These are phyloP conservation scores for Dendrolimus kikuchii DNA, from an alignment of 1,140 invertebrate species.

Conservation along the genomic window DNA sequence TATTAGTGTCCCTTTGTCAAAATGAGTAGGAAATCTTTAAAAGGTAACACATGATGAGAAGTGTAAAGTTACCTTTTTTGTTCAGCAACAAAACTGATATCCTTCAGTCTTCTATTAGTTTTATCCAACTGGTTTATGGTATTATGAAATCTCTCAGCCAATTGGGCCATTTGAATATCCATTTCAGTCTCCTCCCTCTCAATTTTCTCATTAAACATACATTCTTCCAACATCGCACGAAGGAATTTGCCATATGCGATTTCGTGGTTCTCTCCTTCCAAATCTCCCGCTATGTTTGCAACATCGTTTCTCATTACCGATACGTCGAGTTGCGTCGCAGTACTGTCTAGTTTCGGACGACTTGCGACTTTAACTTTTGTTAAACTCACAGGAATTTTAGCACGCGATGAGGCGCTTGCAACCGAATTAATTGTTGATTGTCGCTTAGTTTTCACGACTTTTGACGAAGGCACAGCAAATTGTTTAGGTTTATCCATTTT, in stretches of 20 bases:
- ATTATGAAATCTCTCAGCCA: conserved; percentile 51
- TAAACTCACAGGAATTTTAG: conserved; percentile 11
- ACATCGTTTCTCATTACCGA: conserved; percentile 29
- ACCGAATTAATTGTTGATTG: conserved; percentile 13
- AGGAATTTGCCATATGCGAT: conserved; percentile 47
- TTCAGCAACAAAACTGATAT: conserved; percentile 58
- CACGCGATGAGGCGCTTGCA: conserved; percentile 11
- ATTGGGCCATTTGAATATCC: conserved; percentile 49
- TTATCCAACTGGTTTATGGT: conserved; percentile 49
- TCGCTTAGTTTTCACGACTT: conserved; percentile 23
- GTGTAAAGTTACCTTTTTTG: conserved; percentile 48
- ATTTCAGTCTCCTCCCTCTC: conserved; percentile 45
- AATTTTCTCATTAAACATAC: conserved; percentile 52
- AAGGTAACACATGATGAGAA: background rate
- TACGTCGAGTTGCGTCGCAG: conserved; percentile 25
- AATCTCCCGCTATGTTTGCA: conserved; percentile 21
- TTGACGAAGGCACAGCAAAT: conserved; percentile 22
- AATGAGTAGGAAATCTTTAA: background rate
- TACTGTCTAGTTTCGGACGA: conserved; percentile 26
- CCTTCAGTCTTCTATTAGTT: conserved; percentile 48
- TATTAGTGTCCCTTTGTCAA: background rate
- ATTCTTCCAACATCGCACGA: conserved; percentile 45
- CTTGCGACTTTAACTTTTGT: conserved; percentile 17
- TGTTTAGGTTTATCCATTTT: conserved; percentile 41
- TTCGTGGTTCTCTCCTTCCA: conserved; percentile 31